These are phyloP conservation scores for Sparidentex hasta DNA, from an alignment of 2,797 vertebrate species.

Conservation along the genomic window DNA sequence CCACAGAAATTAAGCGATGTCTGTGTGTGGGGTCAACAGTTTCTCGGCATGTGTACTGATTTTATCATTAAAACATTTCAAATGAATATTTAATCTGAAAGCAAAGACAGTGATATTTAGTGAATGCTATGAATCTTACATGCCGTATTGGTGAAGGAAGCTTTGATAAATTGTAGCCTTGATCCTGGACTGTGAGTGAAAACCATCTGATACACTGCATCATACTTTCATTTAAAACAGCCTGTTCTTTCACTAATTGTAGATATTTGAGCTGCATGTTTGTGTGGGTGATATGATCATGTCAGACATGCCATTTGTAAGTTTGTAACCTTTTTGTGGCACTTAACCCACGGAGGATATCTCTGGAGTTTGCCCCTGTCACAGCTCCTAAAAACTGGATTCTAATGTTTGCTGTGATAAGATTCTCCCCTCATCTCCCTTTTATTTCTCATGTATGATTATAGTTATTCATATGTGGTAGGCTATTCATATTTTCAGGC, in stretches of 20 bases:
- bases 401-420: neutral
- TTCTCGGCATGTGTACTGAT: neutral
- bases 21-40: neutral
- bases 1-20: neutral
- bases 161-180: constrained; percentile 15
- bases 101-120: constrained; percentile 13
- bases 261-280: neutral
- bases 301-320: neutral
- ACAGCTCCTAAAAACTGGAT: neutral
- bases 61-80: neutral
- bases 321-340: neutral
- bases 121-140: neutral
- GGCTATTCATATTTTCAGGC: neutral
- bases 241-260: neutral
- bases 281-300: neutral
- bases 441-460: neutral
- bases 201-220: constrained; percentile 15
- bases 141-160: constrained; percentile 20
- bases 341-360: neutral
- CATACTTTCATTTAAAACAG: neutral
- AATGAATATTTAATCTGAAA: constrained; percentile 4
- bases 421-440: neutral
- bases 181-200: constrained; percentile 20
- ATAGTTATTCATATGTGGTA: neutral
- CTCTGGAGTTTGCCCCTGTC: neutral